These are phyloP conservation scores for Hemicordylus capensis DNA, from an alignment of 2,113 vertebrate species.

Conservation along the genomic window DNA sequence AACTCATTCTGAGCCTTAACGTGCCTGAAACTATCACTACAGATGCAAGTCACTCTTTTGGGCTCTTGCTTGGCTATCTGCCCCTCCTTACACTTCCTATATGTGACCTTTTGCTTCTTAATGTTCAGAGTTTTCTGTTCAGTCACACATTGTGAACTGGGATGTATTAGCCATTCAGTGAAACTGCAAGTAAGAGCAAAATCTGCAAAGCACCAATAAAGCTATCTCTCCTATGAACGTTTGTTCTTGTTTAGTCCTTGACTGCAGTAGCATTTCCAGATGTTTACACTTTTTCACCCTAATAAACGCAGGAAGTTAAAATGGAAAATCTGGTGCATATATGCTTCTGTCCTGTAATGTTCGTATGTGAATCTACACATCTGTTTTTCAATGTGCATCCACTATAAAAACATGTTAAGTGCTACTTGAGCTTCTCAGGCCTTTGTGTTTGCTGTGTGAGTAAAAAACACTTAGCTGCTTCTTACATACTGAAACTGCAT, in stretches of 20 bases:
- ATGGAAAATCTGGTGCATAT: not conserved
- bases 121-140: too few species aligned
- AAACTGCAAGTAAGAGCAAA: not conserved
- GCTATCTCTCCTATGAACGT: not conserved
- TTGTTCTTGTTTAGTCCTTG: not conserved
- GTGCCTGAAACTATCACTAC: too few species aligned
- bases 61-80: too few species aligned
- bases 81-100: too few species aligned
- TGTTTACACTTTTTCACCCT: constrained; percentile 3
- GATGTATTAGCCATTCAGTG: not conserved
- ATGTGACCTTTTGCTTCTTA: too few species aligned
- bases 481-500: not conserved
- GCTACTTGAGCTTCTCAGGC: not conserved
- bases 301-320: constrained; percentile 52
- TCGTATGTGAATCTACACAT: not conserved
- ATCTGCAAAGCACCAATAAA: not conserved
- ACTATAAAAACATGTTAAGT: not conserved
- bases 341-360: not conserved
- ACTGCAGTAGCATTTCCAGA: not conserved
- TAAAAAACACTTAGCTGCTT: constrained; percentile 42
- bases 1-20: too few species aligned
- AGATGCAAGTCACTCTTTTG: too few species aligned
- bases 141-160: too few species aligned
- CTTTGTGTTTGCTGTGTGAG: not conserved
- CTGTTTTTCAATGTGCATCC: not conserved